A percentile compares a stretch with the other conserved stretches of the same genome.
These are phyloP conservation scores for Pogonomyrmex barbatus DNA, from an alignment of 1,140 invertebrate species.

Conservation along the genomic window DNA sequence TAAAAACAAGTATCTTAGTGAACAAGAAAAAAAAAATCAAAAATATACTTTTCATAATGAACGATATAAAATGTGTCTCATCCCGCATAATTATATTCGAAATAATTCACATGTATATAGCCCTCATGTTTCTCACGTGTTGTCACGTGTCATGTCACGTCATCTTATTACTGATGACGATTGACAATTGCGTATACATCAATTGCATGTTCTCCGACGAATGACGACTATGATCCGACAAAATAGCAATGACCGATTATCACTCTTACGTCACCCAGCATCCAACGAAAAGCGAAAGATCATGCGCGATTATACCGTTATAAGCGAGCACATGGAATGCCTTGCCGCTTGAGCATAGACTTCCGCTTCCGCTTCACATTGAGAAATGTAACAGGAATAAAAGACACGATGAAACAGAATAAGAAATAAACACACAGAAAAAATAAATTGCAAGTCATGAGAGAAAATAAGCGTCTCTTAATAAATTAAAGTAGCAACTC, in stretches of 20 bases:
- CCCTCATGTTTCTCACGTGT: not conserved
- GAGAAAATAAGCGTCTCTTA: not conserved
- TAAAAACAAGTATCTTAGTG: not conserved
- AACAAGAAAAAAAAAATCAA: not conserved
- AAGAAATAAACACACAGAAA: not conserved
- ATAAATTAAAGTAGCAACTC: no score
- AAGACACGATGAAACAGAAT: not conserved
- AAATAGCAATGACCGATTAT: conserved; percentile 28
- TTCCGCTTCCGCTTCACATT: not conserved
- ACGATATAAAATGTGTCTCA: not conserved
- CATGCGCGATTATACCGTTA: not conserved
- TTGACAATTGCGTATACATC: not conserved
- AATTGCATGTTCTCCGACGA: not conserved
- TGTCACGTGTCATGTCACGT: not conserved
- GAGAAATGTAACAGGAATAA: not conserved
- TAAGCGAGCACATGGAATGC: not conserved
- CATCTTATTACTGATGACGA: not conserved
- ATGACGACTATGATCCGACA: no score
- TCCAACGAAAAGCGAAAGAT: not conserved
- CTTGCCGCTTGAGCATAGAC: not conserved
- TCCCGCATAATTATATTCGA: not conserved
- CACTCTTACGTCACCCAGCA: conserved; percentile 9
- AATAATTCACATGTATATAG: not conserved
- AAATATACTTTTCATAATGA: not conserved
- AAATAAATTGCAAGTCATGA: no score